These are phyloP conservation scores for Heliconius hermathena DNA, from an alignment of 1,140 invertebrate genomes.

Conservation along the genomic window DNA sequence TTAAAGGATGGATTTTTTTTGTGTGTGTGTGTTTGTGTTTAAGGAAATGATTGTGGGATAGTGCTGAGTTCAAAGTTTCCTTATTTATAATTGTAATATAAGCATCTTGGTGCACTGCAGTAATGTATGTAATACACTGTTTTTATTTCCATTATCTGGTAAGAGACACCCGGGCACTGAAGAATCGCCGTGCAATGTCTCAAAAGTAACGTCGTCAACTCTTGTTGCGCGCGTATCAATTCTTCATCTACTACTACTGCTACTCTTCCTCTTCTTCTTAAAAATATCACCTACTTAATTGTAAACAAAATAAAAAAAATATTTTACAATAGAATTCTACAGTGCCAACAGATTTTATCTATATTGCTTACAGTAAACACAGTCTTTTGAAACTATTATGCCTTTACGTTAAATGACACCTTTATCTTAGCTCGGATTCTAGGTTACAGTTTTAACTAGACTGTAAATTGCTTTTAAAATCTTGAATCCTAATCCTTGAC, in stretches of 20 bases:
- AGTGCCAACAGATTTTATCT: neutral
- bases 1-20: neutral
- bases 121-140: too few species aligned
- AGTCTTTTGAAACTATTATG: neutral
- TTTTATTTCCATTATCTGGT: too few species aligned
- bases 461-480: neutral
- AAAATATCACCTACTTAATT: neutral
- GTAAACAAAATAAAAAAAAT: neutral
- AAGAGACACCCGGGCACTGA: too few species aligned
- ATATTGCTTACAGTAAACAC: neutral
- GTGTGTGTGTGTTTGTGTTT: neutral
- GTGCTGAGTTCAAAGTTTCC: too few species aligned
- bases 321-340: neutral
- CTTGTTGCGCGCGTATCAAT: too few species aligned
- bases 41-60: neutral
- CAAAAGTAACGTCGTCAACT: too few species aligned
- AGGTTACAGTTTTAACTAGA: constrained; percentile 3
- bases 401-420: constrained; percentile 8
- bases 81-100: too few species aligned
- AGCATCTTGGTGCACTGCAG: too few species aligned
- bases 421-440: neutral
- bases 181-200: too few species aligned
- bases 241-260: too few species aligned
- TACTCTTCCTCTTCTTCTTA: too few species aligned
- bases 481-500: neutral